Percentiles rank a stretch among this genome's conserved stretches.
phyloP scores from a whole-genome alignment of 2,797 vertebrate genomes.

The Eurystomus glaucurus region DNA sequence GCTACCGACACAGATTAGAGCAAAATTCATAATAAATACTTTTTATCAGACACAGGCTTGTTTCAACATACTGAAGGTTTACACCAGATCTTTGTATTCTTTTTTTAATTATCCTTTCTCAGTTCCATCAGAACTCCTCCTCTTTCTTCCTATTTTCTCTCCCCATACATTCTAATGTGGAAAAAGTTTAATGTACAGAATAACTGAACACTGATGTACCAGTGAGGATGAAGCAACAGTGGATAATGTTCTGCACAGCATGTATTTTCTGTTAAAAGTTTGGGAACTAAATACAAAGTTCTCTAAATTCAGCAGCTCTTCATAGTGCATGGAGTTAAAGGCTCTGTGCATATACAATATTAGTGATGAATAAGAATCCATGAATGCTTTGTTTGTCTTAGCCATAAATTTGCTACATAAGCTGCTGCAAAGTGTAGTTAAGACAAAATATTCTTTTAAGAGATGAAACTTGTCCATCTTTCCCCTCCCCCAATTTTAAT shows the following conservation, averaged over 20 bases:
- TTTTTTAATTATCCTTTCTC: neutral
- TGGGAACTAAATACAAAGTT: neutral
- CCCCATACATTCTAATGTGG: neutral
- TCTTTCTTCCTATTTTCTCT: neutral
- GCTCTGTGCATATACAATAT: neutral
- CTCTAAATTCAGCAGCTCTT: neutral
- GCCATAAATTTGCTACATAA: conserved; percentile 15
- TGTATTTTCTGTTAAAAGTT: neutral
- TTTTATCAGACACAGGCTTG: neutral
- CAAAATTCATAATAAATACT: neutral
- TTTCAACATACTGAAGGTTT: neutral
- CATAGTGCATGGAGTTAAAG: neutral
- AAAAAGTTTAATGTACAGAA: neutral
- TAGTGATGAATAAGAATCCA: neutral
- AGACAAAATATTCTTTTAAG: conserved; percentile 36
- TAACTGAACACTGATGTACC: neutral
- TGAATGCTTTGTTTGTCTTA: conserved; percentile 5
- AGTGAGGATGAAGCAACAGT: neutral
- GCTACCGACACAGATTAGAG: neutral
- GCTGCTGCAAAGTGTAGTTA: neutral
- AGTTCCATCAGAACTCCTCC: neutral
- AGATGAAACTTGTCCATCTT: neutral
- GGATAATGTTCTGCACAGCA: neutral
- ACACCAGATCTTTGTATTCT: neutral
- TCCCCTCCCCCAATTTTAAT: neutral